Evolutionary conservation across 2,797 vertebrate genomes (phyloP).

Genomic region (Darevskia mixta): DNA sequence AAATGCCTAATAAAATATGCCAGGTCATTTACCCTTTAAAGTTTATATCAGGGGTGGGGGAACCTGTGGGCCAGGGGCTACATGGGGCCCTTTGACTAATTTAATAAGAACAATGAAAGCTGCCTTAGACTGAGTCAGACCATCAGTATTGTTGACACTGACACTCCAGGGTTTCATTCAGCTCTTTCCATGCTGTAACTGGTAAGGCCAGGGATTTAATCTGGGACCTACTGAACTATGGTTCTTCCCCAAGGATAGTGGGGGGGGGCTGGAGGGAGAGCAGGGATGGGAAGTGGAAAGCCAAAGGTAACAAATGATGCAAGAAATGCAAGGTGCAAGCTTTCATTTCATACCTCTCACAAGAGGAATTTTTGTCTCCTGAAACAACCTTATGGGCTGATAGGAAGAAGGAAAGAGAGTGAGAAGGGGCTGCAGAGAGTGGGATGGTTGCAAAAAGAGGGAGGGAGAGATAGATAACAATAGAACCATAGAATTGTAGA

Average conservation of each 20-base stretch:
- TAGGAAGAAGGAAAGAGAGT: neutral
- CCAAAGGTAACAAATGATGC: neutral
- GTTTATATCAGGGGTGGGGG: neutral
- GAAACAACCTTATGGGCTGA: too few species aligned
- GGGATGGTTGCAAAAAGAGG: neutral
- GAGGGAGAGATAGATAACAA: neutral
- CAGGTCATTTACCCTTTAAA: neutral
- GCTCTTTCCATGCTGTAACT: too few species aligned
- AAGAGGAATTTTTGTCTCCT: neutral
- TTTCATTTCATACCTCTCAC: neutral
- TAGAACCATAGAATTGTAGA: neutral
- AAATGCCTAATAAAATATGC: slow-evolving; percentile 9
- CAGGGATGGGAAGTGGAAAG: neutral
- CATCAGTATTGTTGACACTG: too few species aligned
- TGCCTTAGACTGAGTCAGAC: too few species aligned
- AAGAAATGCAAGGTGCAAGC: neutral
- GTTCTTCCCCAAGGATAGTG: too few species aligned
- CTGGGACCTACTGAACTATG: too few species aligned
- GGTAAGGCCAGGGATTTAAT: too few species aligned
- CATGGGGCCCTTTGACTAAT: neutral
- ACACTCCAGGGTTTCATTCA: too few species aligned
- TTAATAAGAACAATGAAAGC: neutral
- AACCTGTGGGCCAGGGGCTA: neutral
- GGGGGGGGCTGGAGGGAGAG: neutral
- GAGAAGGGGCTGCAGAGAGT: neutral